A percentile compares a stretch with the other conserved stretches of the same genome.
Evolutionary conservation across 2,797 vertebrate genomes (phyloP).

Genomic region (Prionace glauca): DNA sequence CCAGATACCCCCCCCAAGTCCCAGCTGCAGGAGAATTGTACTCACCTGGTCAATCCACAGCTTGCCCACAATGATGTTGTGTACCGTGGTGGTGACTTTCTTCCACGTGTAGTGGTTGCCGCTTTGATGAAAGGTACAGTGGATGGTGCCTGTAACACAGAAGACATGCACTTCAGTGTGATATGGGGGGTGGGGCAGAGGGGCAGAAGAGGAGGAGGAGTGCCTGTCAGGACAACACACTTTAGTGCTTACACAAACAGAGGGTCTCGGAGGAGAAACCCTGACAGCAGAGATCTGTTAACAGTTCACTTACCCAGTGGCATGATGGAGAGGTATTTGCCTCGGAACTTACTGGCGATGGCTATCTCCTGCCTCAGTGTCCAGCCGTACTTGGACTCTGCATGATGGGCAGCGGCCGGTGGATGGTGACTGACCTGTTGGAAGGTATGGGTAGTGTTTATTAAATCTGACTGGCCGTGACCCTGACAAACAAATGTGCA

Average conservation of each 20-base stretch:
- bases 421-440: conserved; percentile 89
- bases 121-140: conserved; percentile 84
- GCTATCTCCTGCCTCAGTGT: conserved; percentile 85
- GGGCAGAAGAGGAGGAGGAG: too few species aligned
- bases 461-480: too few species aligned
- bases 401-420: conserved; percentile 87
- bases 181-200: too few species aligned
- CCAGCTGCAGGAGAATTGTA: too few species aligned
- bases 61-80: conserved; percentile 96
- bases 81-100: conserved; percentile 91
- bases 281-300: background rate
- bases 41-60: conserved; percentile 95
- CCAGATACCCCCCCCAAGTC: too few species aligned
- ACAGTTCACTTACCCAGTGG: conserved; percentile 74
- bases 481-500: too few species aligned
- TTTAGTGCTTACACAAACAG: too few species aligned
- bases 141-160: conserved; percentile 72
- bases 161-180: background rate
- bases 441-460: background rate
- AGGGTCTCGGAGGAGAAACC: too few species aligned
- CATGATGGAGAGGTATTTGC: conserved; percentile 96
- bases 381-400: conserved; percentile 82
- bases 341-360: conserved; percentile 93
- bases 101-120: conserved; percentile 95
- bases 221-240: too few species aligned